Conservation (phyloP, 2,797 vertebrate species). For the Mareca penelope region DNA sequence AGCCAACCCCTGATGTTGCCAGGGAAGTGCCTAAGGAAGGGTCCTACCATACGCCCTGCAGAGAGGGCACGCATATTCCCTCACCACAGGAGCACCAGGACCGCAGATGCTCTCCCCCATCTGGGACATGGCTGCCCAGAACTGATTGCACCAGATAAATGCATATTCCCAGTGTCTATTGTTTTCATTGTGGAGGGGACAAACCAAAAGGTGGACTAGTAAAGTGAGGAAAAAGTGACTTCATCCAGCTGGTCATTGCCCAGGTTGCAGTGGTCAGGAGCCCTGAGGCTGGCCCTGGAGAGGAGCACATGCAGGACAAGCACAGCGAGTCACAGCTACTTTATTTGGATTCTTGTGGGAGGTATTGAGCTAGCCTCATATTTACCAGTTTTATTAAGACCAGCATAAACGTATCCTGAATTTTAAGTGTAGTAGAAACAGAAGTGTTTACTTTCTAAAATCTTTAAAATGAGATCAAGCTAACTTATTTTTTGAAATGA, state of each 20-base stretch:
- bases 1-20: too few species aligned
- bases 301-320: neutral
- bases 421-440: neutral
- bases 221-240: neutral
- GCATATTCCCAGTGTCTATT: neutral
- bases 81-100: neutral
- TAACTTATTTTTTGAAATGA: conserved; percentile 17
- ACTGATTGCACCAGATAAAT: neutral
- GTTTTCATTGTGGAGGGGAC: neutral
- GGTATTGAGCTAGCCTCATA: neutral
- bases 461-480: conserved; percentile 10
- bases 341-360: neutral
- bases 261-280: neutral
- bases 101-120: neutral
- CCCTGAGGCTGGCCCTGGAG: neutral
- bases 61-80: neutral
- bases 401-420: neutral
- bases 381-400: neutral
- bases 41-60: neutral
- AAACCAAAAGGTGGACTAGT: neutral
- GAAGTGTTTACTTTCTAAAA: conserved; percentile 5
- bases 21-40: neutral
- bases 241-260: neutral
- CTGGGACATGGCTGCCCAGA: neutral
- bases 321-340: neutral